phyloP scores from a whole-genome alignment of 2,888 invertebrate genomes.

The Diarsia brunnea region DNA sequence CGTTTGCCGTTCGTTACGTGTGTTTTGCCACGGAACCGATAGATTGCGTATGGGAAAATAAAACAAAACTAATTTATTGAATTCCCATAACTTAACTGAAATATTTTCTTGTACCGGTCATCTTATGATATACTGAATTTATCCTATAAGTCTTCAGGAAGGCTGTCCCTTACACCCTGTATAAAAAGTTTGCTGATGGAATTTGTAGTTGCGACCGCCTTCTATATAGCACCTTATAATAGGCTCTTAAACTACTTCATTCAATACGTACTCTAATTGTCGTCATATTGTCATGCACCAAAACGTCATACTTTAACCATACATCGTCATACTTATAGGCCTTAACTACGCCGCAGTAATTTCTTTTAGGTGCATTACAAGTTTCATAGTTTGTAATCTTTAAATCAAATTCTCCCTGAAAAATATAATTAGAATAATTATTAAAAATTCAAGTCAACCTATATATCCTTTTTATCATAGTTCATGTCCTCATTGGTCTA shows the following conservation, averaged over 20 bases:
- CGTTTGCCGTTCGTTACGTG: too few species aligned
- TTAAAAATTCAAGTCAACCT: neutral
- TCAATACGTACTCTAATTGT: constrained; percentile 32
- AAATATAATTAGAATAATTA: neutral
- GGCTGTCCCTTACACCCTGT: too few species aligned
- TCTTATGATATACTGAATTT: neutral
- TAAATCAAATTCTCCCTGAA: constrained; percentile 47
- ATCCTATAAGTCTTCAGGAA: too few species aligned
- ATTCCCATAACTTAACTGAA: too few species aligned
- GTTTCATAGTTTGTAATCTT: constrained; percentile 8
- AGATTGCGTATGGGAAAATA: too few species aligned
- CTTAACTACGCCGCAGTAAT: constrained; percentile 18
- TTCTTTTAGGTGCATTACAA: constrained; percentile 38
- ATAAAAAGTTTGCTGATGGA: neutral
- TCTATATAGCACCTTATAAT: neutral
- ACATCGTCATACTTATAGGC: constrained; percentile 4
- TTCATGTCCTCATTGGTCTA: too few species aligned
- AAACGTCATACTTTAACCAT: constrained; percentile 35
- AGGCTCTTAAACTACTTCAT: neutral
- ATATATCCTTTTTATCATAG: neutral
- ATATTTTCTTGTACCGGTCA: too few species aligned
- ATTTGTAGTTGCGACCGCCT: neutral
- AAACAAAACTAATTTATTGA: too few species aligned
- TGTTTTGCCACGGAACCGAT: too few species aligned
- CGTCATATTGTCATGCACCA: constrained; percentile 35